phyloP scores from a whole-genome alignment of 2,888 invertebrate species.

The Mythimna pallens region DNA sequence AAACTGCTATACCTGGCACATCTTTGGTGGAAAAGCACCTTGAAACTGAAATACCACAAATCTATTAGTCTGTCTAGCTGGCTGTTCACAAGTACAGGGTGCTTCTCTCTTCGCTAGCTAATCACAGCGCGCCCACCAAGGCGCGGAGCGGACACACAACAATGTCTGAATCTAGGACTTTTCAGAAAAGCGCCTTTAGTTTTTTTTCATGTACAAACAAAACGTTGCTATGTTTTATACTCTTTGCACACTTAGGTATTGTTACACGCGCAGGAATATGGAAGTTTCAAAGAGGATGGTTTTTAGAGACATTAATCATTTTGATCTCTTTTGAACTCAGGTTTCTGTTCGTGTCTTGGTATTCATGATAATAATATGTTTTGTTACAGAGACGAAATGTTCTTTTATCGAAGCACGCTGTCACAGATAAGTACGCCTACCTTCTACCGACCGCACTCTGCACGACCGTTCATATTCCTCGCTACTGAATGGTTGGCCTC shows the following conservation, averaged over 20 bases:
- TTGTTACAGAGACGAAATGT: not conserved
- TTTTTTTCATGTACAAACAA: not conserved
- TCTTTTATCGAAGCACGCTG: not conserved
- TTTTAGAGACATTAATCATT: not conserved
- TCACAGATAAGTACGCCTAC: not conserved
- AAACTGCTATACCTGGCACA: too few relatives aligned
- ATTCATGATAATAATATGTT: not conserved
- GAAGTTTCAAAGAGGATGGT: not conserved
- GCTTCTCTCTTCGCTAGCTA: not conserved
- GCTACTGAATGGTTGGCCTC: not conserved
- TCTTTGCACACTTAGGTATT: not conserved
- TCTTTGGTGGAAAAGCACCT: not conserved
- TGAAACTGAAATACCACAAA: not conserved
- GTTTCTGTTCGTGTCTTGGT: constrained; percentile 4
- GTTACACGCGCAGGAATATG: not conserved
- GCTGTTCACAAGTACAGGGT: not conserved
- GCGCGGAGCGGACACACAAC: not conserved
- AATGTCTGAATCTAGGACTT: not conserved
- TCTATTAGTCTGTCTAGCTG: not conserved
- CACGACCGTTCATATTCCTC: not conserved
- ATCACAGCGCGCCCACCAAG: not conserved
- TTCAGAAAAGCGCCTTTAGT: not conserved
- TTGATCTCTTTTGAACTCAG: constrained; percentile 6
- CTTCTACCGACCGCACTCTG: not conserved
- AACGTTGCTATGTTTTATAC: constrained; percentile 1